These are phyloP conservation scores for Clarias pachynema DNA, from an alignment of 2,797 vertebrate species.

Conservation along the genomic window DNA sequence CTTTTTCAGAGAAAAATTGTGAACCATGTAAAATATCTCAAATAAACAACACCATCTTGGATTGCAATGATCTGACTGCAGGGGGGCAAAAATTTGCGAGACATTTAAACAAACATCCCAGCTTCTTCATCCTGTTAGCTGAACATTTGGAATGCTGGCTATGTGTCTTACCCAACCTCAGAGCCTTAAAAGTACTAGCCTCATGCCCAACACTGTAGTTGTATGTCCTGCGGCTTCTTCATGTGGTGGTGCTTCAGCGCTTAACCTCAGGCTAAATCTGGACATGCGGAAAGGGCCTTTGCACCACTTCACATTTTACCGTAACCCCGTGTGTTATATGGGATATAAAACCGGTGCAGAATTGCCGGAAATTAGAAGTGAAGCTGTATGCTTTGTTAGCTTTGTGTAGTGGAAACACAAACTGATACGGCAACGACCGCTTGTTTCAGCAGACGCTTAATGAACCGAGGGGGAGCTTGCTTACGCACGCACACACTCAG, in stretches of 20 bases:
- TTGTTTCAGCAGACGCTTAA: constrained; percentile 44
- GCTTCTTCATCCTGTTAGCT: constrained; percentile 18
- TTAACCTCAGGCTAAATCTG: constrained; percentile 55
- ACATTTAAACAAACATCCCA: constrained; percentile 13
- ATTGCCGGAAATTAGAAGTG: constrained; percentile 45
- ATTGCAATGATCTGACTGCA: neutral
- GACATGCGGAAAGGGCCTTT: constrained; percentile 15
- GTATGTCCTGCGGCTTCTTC: constrained; percentile 35
- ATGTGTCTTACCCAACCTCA: constrained; percentile 52
- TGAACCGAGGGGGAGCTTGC: constrained; percentile 31
- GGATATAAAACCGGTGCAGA: constrained; percentile 47
- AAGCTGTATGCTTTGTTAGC: constrained; percentile 10
- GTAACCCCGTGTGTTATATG: constrained; percentile 41
- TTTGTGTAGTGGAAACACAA: constrained; percentile 34
- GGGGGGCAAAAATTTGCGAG: neutral
- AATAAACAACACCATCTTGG: neutral
- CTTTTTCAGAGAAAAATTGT: neutral
- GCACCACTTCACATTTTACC: constrained; percentile 27
- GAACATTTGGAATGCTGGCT: constrained; percentile 48
- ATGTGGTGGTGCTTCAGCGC: constrained; percentile 30
- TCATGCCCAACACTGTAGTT: constrained; percentile 36
- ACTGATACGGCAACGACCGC: constrained; percentile 34
- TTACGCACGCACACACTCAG: constrained; percentile 18
- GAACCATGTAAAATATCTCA: neutral
- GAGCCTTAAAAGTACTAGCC: constrained; percentile 54